These are phyloP conservation scores for Plecotus auritus DNA, from an alignment of 2,113 vertebrate species.

Conservation along the genomic window DNA sequence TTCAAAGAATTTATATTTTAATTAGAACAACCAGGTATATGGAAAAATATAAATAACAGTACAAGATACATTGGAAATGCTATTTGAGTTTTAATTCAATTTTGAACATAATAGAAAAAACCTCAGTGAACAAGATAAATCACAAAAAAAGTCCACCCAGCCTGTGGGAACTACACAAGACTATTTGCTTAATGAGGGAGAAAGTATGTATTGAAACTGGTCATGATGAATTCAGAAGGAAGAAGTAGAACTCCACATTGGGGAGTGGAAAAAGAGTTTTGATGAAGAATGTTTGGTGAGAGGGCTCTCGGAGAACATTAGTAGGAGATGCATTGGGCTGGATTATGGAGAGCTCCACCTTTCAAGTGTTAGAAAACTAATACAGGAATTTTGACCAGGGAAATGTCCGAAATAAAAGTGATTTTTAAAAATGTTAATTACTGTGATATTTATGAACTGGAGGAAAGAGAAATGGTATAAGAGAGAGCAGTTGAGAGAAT, in stretches of 20 bases:
- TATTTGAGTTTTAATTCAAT: background rate
- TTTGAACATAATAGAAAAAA: background rate
- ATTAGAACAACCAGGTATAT: background rate
- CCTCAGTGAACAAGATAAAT: background rate
- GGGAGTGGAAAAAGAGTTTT: background rate
- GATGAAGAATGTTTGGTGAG: background rate
- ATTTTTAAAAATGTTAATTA: background rate
- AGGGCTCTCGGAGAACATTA: background rate
- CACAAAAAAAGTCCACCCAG: background rate
- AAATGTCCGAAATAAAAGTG: background rate
- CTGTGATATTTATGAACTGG: background rate
- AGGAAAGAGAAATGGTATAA: background rate
- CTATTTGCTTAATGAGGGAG: background rate
- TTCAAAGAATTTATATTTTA: background rate
- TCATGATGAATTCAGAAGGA: background rate
- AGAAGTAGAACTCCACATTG: background rate
- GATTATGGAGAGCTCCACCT: background rate
- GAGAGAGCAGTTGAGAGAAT: background rate
- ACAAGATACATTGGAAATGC: background rate
- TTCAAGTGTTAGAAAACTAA: background rate
- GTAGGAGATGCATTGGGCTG: accelerated
- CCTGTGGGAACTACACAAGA: background rate
- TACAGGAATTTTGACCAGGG: background rate
- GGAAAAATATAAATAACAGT: background rate
- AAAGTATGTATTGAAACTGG: background rate